Conservation (phyloP, 2,113 vertebrate species). For the Dasyornis broadbenti region DNA sequence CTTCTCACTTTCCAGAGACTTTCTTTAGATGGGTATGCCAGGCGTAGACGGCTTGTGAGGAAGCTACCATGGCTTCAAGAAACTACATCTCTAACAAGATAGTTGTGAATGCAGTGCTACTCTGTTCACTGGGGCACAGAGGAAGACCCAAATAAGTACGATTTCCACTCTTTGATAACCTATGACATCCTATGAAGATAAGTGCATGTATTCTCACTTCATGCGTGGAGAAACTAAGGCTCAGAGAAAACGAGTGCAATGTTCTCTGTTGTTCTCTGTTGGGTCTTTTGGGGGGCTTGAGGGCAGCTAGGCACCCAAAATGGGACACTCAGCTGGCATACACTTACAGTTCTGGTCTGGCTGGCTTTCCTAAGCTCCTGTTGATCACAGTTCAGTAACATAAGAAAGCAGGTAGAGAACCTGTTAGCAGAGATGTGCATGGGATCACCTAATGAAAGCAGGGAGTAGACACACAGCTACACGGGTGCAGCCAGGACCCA, state of each 20-base stretch:
- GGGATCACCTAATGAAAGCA: background rate
- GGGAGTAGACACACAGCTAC: background rate
- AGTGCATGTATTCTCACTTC: background rate
- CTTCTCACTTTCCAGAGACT: background rate
- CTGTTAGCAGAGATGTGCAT: background rate
- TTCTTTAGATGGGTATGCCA: background rate
- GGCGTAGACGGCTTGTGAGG: background rate
- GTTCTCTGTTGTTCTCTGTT: background rate
- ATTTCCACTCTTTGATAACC: background rate
- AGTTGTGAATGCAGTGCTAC: background rate
- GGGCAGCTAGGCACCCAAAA: background rate
- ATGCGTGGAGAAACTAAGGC: background rate
- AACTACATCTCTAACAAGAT: background rate
- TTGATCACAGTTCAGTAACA: fast-evolving
- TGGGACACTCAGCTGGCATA: background rate
- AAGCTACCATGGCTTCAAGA: background rate
- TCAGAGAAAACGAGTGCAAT: background rate
- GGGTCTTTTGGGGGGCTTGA: background rate
- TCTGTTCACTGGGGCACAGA: background rate
- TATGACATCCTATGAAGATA: background rate
- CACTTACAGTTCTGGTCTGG: background rate
- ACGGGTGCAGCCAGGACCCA: background rate
- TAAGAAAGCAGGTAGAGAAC: background rate
- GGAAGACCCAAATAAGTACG: background rate
- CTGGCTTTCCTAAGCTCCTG: background rate